Evolutionary conservation across 2,797 vertebrate species (phyloP), one percentile per base, ranked within the genome.

Genomic region (Gouania willdenowi): DNA sequence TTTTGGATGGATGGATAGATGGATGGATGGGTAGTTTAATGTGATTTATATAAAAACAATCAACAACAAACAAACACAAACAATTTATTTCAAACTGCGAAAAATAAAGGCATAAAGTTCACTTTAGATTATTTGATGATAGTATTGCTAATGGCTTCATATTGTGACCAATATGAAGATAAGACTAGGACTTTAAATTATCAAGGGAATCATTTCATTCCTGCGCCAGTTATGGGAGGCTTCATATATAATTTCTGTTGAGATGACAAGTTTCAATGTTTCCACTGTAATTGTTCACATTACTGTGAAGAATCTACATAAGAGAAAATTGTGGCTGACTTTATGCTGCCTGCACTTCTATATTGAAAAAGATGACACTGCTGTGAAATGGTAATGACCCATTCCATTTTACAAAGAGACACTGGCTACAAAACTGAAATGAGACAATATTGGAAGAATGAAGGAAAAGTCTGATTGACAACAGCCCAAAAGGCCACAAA

Each of bases 321-420:
- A 37, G 39, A 48, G 33, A 63, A 64, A 60, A 61, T 12, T 41
- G 19, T 33, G 22, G 34, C 41, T 40, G 38, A 42, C 15, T 56
- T 50, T 26, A 59, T 66, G 41, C 38, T 34, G 40, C 61, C 54
- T 37, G 25, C 27, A 17, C 19, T 55, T 54, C 40, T 33, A 48
- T 63, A 69, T 24, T 61, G 50, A 67, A 62, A 45, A 43, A 25
- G 41, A 49, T 58, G 64, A 42, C 45, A 56, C 32, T 26, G 21
- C 44, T 41, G 52, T 55, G 57, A 74, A 74, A 59, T 73, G 63
- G 42, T 79, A 75, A 77, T 67, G 56, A 61, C 44, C 56, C 45
- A 15, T 67, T 40, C 27, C 59, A 28, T 63, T 37, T 36, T 46
- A 39, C 47, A 45, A 66, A 63, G 47, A 31, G 18, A 59, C 18